Percentiles rank a stretch among this genome's conserved stretches.
Conservation (phyloP, 2,113 vertebrate genomes). For the Oncorhynchus mykiss region DNA sequence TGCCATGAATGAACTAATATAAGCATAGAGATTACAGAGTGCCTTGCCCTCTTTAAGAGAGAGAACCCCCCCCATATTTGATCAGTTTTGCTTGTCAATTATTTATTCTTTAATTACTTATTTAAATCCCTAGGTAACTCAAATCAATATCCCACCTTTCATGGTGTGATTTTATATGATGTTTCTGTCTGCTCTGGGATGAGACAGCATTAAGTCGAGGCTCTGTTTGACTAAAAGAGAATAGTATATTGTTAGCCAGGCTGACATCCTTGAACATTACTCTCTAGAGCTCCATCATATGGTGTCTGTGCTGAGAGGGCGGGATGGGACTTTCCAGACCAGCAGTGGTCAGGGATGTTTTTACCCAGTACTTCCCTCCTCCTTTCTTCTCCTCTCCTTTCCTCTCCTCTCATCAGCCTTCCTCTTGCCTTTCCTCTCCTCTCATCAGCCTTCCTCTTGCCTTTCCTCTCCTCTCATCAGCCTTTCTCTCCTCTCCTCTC, state of each 20-base stretch:
- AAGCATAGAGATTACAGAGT: neutral
- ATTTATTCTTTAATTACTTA: slow-evolving; percentile 63
- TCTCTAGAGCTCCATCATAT: neutral
- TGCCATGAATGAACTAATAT: no score
- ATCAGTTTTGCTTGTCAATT: slow-evolving; percentile 53
- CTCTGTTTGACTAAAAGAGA: neutral
- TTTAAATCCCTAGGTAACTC: slow-evolving; percentile 46
- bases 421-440: neutral
- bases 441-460: no score
- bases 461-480: no score
- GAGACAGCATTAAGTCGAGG: neutral
- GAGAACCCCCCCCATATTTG: slow-evolving; percentile 32
- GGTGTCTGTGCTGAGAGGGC: neutral
- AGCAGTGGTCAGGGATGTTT: neutral
- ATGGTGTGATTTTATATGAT: neutral
- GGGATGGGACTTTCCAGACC: neutral
- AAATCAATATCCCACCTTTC: slow-evolving; percentile 48
- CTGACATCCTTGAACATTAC: neutral
- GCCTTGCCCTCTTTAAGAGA: neutral
- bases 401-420: neutral
- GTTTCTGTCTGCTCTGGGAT: neutral
- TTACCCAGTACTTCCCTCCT: neutral
- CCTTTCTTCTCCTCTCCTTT: slow-evolving; percentile 6
- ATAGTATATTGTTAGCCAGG: neutral
- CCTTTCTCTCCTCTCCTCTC: neutral